Evolutionary conservation across 2,113 vertebrate genomes (phyloP).

Genomic region (Platysteira castanea): DNA sequence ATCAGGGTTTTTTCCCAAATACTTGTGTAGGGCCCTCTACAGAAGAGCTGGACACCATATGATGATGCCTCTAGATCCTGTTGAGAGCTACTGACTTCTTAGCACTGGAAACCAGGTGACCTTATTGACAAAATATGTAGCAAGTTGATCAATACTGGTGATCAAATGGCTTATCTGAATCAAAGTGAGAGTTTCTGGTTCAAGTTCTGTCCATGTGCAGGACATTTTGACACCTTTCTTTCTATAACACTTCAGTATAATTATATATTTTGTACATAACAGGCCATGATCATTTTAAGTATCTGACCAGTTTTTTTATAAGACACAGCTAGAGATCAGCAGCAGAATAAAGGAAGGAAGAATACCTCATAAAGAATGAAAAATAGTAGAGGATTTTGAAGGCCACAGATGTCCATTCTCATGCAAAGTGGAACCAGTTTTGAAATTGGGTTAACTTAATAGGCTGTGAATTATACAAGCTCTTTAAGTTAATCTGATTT

Average conservation of each 20-base stretch:
- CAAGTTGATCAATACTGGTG: background rate
- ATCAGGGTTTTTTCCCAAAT: rapidly evolving
- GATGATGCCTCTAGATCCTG: background rate
- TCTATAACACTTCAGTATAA: background rate
- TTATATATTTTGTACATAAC: background rate
- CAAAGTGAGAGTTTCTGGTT: background rate
- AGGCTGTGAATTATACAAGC: conserved; percentile 62
- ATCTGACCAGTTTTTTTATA: background rate
- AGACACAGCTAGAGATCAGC: background rate
- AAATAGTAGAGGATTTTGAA: conserved; percentile 35
- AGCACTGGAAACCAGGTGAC: background rate
- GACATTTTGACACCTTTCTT: background rate
- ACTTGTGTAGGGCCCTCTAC: background rate
- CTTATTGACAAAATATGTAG: background rate
- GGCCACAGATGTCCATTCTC: conserved; percentile 55
- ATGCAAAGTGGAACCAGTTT: conserved; percentile 55
- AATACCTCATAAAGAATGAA: conserved; percentile 12
- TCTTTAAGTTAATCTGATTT: conserved; percentile 63
- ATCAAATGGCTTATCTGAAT: background rate
- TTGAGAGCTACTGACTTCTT: background rate
- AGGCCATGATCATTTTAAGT: background rate
- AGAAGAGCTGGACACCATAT: background rate
- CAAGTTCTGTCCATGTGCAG: background rate
- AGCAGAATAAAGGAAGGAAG: background rate
- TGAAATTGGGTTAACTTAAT: conserved; percentile 64